Base-by-base conservation (phyloP, 1,140 invertebrate species). In the Solenopsis fugax region DNA sequence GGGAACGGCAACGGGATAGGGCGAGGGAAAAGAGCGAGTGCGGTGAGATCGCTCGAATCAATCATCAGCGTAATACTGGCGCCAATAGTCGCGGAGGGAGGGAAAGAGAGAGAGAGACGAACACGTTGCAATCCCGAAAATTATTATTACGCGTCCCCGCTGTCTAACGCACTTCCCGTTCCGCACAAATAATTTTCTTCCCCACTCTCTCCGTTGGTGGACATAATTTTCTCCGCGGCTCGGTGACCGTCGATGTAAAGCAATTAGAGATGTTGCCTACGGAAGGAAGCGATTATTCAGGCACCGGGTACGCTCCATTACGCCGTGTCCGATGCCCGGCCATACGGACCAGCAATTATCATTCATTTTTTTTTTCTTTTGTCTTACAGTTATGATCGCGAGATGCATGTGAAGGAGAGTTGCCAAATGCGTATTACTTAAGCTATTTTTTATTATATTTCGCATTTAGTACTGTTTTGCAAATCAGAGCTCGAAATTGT, bases 271-370 rank as follows among this genome's bases (percentile, higher is more conserved):
- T 60, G 54, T 29, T 45, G 18, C 41, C 5, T n/a, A 34, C 73
- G 88, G 81, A 89, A 89, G 72, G 62, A 85, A 58, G 73, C 21
- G 50, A 76, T 86, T 86, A 77, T 75, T 81, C 76, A 29, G 29
- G 16, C 45, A 41, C 13, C 56, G 52, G 64, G 13, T 54, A 29
- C 9, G 77, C 13, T 10, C 52, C 41, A 50, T 80, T 67, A 54
- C 41, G 52, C 64, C 7, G 12, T 2, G 69, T 67, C 80, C 62
- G 50, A 75, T 67, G 71, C 69, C 58, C 56, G 34, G 10, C 52
- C 16, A 29, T 81, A 37, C 37, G 65, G 50, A 41, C 29, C 37
- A 75, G 45, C 54, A 73, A 84, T 84, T 84, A 84, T 62, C 48
- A 60, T 24, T 75, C n/a, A 7, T 60, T 50, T 24, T 37, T 75